Evolutionary conservation across 2,888 invertebrate genomes (phyloP).

Genomic region (Mythimna pallens): DNA sequence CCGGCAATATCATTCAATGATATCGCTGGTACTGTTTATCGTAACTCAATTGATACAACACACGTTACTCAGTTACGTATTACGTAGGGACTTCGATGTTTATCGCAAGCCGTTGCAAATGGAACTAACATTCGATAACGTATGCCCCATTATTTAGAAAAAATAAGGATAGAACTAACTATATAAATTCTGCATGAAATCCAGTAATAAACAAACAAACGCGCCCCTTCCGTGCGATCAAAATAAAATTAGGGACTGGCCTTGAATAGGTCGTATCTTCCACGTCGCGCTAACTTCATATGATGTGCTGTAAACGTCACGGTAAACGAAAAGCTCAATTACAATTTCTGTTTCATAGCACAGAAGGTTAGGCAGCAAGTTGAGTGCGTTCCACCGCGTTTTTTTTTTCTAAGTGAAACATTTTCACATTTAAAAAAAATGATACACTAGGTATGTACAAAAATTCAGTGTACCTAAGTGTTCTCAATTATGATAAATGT

Average conservation of each 20-base stretch:
- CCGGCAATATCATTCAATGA: slow-evolving; percentile 1
- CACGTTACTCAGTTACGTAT: slow-evolving; percentile 5
- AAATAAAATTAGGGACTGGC: slow-evolving; percentile 4
- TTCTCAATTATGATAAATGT: slow-evolving; percentile 2
- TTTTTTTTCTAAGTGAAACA: neutral
- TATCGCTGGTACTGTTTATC: slow-evolving; percentile 30
- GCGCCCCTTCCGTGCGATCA: neutral
- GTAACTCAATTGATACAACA: slow-evolving; percentile 38
- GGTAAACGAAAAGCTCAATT: slow-evolving; percentile 5
- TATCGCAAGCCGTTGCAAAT: slow-evolving; percentile 34
- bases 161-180: neutral
- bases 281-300: neutral
- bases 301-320: slow-evolving; percentile 11
- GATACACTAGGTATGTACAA: neutral
- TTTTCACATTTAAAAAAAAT: slow-evolving; percentile 1
- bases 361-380: neutral
- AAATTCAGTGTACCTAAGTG: neutral
- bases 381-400: neutral
- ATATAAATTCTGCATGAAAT: neutral
- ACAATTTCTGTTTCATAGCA: slow-evolving; percentile 1
- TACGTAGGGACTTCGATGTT: slow-evolving; percentile 30
- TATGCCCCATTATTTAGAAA: slow-evolving; percentile 20
- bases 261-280: slow-evolving; percentile 12
- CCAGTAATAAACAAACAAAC: slow-evolving; percentile 1
- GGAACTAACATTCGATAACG: slow-evolving; percentile 33